phyloP scores from a whole-genome alignment of 1,140 invertebrate species.

The Brachionus calyciflorus region DNA sequence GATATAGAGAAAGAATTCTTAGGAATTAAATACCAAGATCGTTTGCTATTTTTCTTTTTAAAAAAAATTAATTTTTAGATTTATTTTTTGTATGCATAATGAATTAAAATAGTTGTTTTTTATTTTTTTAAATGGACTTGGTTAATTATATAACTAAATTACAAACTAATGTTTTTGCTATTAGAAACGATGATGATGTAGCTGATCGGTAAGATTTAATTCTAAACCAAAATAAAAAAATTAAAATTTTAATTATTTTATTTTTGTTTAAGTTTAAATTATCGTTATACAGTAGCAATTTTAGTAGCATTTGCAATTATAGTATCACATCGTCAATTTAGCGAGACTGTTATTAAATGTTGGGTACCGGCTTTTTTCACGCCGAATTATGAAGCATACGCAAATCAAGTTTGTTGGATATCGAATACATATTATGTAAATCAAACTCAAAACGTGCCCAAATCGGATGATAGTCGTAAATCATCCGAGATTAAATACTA shows the following conservation, averaged over 20 bases:
- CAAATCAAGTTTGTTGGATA: conserved; percentile 55
- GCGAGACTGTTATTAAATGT: conserved; percentile 29
- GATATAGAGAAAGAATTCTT: too few species aligned
- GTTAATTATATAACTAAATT: conserved; percentile 45
- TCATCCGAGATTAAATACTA: conserved; percentile 56
- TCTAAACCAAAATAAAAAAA: not conserved
- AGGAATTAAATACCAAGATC: too few species aligned
- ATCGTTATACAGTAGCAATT: conserved; percentile 81
- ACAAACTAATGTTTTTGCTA: conserved; percentile 36
- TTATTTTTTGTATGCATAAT: not conserved
- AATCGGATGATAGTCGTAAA: not conserved
- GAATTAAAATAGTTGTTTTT: not conserved
- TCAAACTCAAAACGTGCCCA: conserved; percentile 22
- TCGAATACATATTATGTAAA: conserved; percentile 48
- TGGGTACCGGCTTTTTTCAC: conserved; percentile 49
- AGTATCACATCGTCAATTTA: conserved; percentile 71
- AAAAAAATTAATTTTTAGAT: not conserved
- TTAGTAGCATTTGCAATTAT: conserved; percentile 79
- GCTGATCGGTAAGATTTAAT: conserved; percentile 29
- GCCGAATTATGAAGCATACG: conserved; percentile 46
- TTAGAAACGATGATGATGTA: conserved; percentile 37
- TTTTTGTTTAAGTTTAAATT: conserved; percentile 74
- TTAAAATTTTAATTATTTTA: not conserved
- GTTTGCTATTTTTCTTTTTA: not conserved
- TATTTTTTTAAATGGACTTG: not conserved